Base-by-base conservation (phyloP, 2,888 invertebrate genomes). In the Athripsodes cinereus region DNA sequence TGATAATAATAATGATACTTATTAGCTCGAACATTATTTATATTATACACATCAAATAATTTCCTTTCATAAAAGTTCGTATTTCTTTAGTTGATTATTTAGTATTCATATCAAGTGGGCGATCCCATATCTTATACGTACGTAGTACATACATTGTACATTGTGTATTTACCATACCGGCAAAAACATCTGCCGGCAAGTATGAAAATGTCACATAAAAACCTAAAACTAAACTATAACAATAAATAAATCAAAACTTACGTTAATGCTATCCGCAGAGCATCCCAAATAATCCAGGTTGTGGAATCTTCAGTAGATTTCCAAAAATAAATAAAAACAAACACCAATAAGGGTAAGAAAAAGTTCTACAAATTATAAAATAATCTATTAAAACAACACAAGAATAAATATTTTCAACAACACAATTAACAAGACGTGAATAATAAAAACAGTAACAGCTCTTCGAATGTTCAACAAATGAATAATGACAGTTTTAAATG, bases 271-370 rank as follows among this genome's bases (percentile, higher is more conserved):
- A 57, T 48, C 57, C 57, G 31, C 21, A 48, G 26, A 34, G 52
- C 52, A 57, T 57, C 52, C 57, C 52, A 46, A 47, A 48, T 57
- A 57, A 57, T 57, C 57, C 57, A 57, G 57, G 26, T 40, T 40
- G 40, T 8, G 40, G 40, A 16, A 26, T 26, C 26, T 26, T 26
- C 26, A 26, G 26, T 10, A 26, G 26, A 26, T 26, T 26, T 26
- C 26, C 26, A 26, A 10, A 26, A 26, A 26, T 10, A 10, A 26
- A 26, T 10, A 10, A 26, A 26, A 26, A 26, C 26, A 26, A 26
- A 26, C 26, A n/a, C n/a, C n/a, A 26, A 26, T 26, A 3, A 26
- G 10, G 26, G 26, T 10, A 26, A 26, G 26, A 26, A 26, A 26
- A 26, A 26, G 26, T 26, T 26, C 3, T 10, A 26, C 3, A 26